Evolutionary conservation across 2,113 vertebrate species (phyloP).

Genomic region (Eidolon helvum): DNA sequence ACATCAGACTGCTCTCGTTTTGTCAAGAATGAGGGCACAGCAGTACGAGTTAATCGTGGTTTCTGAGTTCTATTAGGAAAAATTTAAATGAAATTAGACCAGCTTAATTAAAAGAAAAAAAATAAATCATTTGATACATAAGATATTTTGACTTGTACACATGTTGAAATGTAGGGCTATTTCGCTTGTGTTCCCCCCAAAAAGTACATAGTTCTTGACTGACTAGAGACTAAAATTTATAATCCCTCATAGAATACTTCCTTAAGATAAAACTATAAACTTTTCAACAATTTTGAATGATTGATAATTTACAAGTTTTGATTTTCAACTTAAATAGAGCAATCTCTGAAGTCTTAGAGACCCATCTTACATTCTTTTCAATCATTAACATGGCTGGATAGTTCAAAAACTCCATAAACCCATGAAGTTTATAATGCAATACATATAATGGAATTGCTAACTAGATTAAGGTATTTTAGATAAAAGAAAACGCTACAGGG

Average conservation of each 20-base stretch:
- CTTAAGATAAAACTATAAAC: slow-evolving; percentile 32
- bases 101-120: slow-evolving; percentile 27
- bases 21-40: slow-evolving; percentile 82
- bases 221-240: slow-evolving; percentile 19
- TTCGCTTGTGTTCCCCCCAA: not conserved
- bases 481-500: not conserved
- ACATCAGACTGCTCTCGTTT: slow-evolving; percentile 87
- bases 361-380: not conserved
- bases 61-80: slow-evolving; percentile 87
- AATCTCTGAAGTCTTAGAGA: not conserved
- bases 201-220: not conserved
- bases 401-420: not conserved
- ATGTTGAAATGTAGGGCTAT: not conserved
- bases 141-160: not conserved
- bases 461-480: not conserved
- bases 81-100: not conserved
- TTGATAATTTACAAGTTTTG: not conserved
- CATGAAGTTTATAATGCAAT: slow-evolving; percentile 4
- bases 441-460: slow-evolving; percentile 24
- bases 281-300: slow-evolving; percentile 37
- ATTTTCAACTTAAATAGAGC: slow-evolving; percentile 5
- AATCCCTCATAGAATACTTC: not conserved
- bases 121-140: slow-evolving; percentile 21
- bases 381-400: slow-evolving; percentile 12
- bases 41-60: slow-evolving; percentile 89